A percentile compares a stretch with the other conserved stretches of the same genome.
These are phyloP conservation scores for Onthophagus sagittarius DNA, from an alignment of 2,888 invertebrate genomes.

Conservation along the genomic window DNA sequence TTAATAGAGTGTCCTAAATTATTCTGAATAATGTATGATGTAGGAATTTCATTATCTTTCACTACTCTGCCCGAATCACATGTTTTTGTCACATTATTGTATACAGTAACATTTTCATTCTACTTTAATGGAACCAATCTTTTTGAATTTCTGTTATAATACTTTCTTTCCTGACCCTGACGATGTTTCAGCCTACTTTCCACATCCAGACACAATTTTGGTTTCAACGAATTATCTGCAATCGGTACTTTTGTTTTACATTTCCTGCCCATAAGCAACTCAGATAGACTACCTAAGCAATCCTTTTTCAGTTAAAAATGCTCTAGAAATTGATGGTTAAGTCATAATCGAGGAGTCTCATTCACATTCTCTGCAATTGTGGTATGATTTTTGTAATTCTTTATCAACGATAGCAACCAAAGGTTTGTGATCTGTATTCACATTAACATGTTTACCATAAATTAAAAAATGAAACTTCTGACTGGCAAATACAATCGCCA, in stretches of 20 bases:
- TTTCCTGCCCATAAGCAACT: conserved; percentile 25
- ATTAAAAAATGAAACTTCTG: conserved; percentile 22
- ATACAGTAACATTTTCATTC: no score
- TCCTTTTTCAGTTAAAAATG: conserved; percentile 8
- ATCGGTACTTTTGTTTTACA: conserved; percentile 19
- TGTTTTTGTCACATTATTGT: no score
- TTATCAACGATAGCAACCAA: conserved; percentile 18
- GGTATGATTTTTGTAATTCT: conserved; percentile 25
- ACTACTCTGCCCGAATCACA: no score
- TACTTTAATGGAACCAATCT: no score
- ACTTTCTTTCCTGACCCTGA: no score
- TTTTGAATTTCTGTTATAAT: no score
- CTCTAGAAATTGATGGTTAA: conserved; percentile 28
- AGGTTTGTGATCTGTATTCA: conserved; percentile 23
- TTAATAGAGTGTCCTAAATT: no score
- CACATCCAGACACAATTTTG: not conserved
- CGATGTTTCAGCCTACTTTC: no score
- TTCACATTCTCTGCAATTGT: conserved; percentile 35
- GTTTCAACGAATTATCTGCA: not conserved
- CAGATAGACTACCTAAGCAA: conserved; percentile 26
- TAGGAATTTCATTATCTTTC: no score
- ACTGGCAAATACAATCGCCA: conserved; percentile 16
- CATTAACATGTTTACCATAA: conserved; percentile 13
- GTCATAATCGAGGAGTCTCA: conserved; percentile 33
- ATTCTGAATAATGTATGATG: no score